These are phyloP conservation scores for Callithrix jacchus DNA, from an alignment of 2,113 vertebrate species.

Conservation along the genomic window DNA sequence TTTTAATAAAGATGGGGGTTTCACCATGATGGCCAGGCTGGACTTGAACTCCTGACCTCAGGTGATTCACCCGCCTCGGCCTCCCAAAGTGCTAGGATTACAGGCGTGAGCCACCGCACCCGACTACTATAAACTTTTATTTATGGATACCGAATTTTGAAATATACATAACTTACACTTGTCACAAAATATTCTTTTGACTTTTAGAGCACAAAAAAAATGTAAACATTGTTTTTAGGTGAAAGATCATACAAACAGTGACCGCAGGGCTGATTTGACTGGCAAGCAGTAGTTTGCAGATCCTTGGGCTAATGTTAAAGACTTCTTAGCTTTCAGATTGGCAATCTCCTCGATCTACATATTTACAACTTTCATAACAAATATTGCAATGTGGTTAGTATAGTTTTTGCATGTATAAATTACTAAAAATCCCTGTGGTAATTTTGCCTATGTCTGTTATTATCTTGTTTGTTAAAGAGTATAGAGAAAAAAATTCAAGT, in stretches of 20 bases:
- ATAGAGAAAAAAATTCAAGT: neutral
- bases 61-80: too few relatives aligned
- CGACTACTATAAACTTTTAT: neutral
- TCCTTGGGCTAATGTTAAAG: neutral
- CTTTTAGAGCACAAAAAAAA: neutral
- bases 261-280: neutral
- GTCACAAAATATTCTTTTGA: neutral
- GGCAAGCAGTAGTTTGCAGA: neutral
- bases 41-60: too few relatives aligned
- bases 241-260: neutral
- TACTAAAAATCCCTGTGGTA: neutral
- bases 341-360: neutral
- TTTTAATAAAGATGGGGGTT: too few relatives aligned
- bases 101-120: too few relatives aligned
- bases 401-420: neutral
- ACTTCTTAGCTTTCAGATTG: neutral
- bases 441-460: neutral
- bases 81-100: too few relatives aligned
- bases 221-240: neutral
- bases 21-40: too few relatives aligned
- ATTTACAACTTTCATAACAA: neutral
- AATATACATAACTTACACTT: conserved; percentile 1
- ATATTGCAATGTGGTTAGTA: neutral
- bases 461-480: neutral
- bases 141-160: neutral